Base-by-base conservation (phyloP, 2,113 vertebrate genomes). In the Phoenicopterus ruber region DNA sequence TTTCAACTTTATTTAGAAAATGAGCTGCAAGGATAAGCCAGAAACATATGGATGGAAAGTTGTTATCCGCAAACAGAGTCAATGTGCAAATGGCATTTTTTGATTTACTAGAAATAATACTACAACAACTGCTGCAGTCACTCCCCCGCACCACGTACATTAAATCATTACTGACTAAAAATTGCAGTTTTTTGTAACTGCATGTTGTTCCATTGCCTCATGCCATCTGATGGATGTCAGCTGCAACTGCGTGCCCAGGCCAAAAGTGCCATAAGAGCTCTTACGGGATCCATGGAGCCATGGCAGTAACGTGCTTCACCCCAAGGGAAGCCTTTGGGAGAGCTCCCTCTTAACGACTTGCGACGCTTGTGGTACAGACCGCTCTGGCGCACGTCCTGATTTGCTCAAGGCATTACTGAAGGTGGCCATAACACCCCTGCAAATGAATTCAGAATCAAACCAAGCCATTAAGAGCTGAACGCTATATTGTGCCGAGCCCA, bases 1-100 rank as follows among this genome's bases (percentile, higher is more conserved):
- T 93, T 93, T 82, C 84, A 91, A 70, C 61, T 94, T 97, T 90
- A 90, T 94, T 97, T 93, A 96, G 96, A 90, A 95, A 97, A 84
- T 17, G 24, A 96, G 67, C 44, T 92, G 69, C 72, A 86, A 95
- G 90, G 67, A 83, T 74, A 92, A 93, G 89, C 59, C 95, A 96
- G 88, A 90, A 96, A 91, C 94, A 94, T 92, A 95, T 95, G 95
- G 91, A 82, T 65, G 59, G 49, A 82, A 86, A 72, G 90, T 46
- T 84, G 65, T 65, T 96, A 93, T 44, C 72, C 36, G n/a, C 1
- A 1, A 91, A 77, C 13, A 73, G 32, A 95, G 69, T 73, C 72
- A 78, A 73, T 17, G 46, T 82, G 73, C 36, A 82, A 93, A 90
- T 19, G 28, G 67, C 42, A 26, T 81, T 85, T 93, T 95, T 73